Evolutionary conservation across 2,888 invertebrate species (phyloP), one percentile per base, ranked within the genome.

Genomic region (Platycheirus rosarum): DNA sequence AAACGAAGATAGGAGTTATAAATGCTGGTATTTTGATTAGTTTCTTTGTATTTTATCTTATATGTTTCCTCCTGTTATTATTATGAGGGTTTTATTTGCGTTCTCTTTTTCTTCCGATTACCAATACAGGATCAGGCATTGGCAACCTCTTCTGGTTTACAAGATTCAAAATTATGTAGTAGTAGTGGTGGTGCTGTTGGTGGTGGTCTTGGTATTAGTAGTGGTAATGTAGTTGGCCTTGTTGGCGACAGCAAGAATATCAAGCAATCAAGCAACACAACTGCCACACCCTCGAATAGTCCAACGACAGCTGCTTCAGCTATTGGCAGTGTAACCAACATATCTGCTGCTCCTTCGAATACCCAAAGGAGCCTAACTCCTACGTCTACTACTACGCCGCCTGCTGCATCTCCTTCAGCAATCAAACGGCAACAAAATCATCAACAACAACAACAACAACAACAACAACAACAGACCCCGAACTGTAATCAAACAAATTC

Each of bases 41-140:
- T 40, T 8, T 66, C 20, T 51, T 66, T 40, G 13, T 29, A 29
- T 46, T 46, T 9, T 57, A 37, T 26, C 46, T 70, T 70, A 63
- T 63, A 60, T 53, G 65, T 51, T 70, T 63, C 46, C 51, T 75
- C 16, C 53, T 75, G 75, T 75, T 60, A 62, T 62, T 75, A 75
- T 60, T 70, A 75, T 32, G 70, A 53, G 70, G 80, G 80, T 75
- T 71, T 75, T 80, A 80, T 80, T 70, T 75, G 70, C 69, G 57
- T 77, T 84, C 78, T 77, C 71, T 78, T 82, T 84, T 78, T 85
- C 76, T 82, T 82, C 76, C 68, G 73, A 66, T 76, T 73, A 76
- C 60, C 63, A 63, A 82, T 76, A 82, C 51, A 87, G 87, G 87
- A 87, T 84, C 86, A 86, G 85, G 75, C 85, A 84, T 85, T 86